Evolutionary conservation across 2,888 invertebrate species (phyloP), one percentile per base, ranked within the genome.

Genomic region (Actias luna): DNA sequence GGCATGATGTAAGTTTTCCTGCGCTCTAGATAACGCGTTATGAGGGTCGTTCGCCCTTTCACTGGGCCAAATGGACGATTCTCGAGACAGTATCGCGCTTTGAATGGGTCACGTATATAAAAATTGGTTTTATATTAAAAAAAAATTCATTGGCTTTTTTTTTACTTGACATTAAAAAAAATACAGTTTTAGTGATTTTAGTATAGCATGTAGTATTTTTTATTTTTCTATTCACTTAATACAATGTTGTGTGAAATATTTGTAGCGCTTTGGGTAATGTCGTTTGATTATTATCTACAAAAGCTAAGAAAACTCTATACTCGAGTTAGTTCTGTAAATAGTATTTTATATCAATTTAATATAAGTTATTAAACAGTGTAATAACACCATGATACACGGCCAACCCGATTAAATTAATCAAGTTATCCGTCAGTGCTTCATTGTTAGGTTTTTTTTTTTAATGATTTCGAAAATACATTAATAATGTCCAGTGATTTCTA

Each of bases 1-100:
- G 76, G 83, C 78, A 85, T 89, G 90, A 90, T 86, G 83, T 85
- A 89, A 85, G 85, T 84, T 89, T 88, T 88, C 88, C 89, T 83
- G 76, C 77, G 83, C 73, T 77, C 75, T 76, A 80, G 90, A 89
- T 89, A 89, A 84, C 80, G 75, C 73, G 75, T 82, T 87, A 88
- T 84, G 84, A 84, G 76, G 63, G 73, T 72, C 78, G 74, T 79
- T 80, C 73, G 80, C 79, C 77, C 76, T 82, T 83, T 82, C 78
- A 80, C 70, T 73, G 69, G 65, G 70, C 64, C 67, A 63, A 68
- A 67, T 71, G 68, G 65, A 62, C 66, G 36, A 46, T 67, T 75
- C 8, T 50, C 22, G 46, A 50, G 25, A 50, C 46, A 39, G 70
- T 77, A 55, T 61, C 61, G 27, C 14, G 18, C 55, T 29, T 61